Evolutionary conservation across 2,888 invertebrate genomes (phyloP), one percentile per base, ranked within the genome.

Genomic region (Diaperis boleti): DNA sequence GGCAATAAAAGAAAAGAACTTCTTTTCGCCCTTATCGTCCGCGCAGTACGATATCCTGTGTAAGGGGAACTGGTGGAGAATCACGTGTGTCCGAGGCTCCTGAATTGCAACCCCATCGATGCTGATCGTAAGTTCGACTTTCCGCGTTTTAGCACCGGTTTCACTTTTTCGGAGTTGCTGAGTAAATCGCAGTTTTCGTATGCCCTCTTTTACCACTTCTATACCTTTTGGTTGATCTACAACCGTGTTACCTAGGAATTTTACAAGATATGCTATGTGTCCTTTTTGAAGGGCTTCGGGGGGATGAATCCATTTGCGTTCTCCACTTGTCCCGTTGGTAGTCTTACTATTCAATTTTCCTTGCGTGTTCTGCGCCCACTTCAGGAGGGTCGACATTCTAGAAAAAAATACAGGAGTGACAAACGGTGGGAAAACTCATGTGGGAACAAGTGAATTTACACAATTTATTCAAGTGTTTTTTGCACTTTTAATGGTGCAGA

Each of bases 41-140:
- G 98, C 98, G 84, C 98, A 98, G 83, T 98, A 98, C 0, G 97
- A 98, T 83, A 98, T 98, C 83, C 96, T 89, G 81, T 98, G 97
- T 41, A 98, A 84, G 0, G 98, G 98, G 81, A 97, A 98, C 82
- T 96, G 96, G 82, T 96, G 93, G 78, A 96, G 86, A 59, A 96
- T 94, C 77, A 86, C 92, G 84, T 89, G 89, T 3, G 88, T 86
- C 72, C 88, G 83, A 20, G 90, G 90, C 80, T 90, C 90, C 83
- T 90, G 87, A 74, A 98, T 92, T 56, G 96, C 95, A 44, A 98
- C 96, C 37, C 97, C 98, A 83, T 98, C 96, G 54, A 96, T 93
- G 55, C 96, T 98, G 67, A 98, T 94, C n/a, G 96, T 96, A 69
- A 98, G 88, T 81, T 98, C 98, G 10, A 95, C 92, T 80, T 94